Evolutionary conservation across 2,888 invertebrate species (phyloP).

Genomic region (Cephus runcator): DNA sequence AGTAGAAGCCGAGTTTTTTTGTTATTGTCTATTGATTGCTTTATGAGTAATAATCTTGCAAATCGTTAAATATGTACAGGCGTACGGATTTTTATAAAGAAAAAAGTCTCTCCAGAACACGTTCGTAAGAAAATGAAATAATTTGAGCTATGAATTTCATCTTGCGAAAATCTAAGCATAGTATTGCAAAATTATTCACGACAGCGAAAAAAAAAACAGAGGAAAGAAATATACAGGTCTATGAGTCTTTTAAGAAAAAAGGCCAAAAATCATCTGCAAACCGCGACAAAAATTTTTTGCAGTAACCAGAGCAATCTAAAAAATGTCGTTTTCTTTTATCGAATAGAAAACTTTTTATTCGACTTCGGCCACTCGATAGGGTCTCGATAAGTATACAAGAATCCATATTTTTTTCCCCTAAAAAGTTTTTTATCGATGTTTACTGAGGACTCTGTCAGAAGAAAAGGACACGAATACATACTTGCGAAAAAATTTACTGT

Average conservation of each 20-base stretch:
- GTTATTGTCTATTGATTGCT: not conserved
- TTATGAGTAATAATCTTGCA: conserved; percentile 6
- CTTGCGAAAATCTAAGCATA: not conserved
- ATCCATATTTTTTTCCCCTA: not conserved
- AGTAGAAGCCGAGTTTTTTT: not conserved
- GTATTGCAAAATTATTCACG: not conserved
- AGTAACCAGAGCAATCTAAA: not conserved
- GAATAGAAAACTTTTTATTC: not conserved
- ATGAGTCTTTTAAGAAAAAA: not conserved
- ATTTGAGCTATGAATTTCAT: not conserved
- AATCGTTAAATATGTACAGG: not conserved
- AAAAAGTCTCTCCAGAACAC: not conserved
- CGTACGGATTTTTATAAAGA: not conserved
- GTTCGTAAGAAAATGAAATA: not conserved
- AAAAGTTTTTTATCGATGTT: not conserved
- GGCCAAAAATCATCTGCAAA: not conserved
- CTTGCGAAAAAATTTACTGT: not conserved
- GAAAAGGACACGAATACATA: not conserved
- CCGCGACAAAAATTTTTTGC: not conserved
- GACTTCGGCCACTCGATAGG: not conserved
- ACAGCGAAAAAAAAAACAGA: not conserved
- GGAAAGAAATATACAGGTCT: not conserved
- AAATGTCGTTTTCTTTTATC: not conserved
- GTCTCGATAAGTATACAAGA: not conserved
- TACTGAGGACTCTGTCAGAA: not conserved